Percentiles rank a stretch among this genome's conserved stretches.
These are phyloP conservation scores for Ectemnius lituratus DNA, from an alignment of 2,888 invertebrate genomes.

Conservation along the genomic window DNA sequence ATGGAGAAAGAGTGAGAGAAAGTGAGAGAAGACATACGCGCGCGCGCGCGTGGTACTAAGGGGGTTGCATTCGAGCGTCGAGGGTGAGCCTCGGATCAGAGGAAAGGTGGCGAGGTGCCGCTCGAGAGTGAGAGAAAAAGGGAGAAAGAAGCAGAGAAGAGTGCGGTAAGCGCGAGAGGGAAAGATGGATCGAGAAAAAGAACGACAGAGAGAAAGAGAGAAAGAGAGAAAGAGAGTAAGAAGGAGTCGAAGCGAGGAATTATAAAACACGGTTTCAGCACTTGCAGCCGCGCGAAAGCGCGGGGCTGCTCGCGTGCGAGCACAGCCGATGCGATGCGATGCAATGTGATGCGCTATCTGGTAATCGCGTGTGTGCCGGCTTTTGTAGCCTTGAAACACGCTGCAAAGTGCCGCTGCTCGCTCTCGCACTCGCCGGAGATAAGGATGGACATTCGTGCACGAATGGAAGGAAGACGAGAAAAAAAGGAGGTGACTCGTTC, in stretches of 20 bases:
- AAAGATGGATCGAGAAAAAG: not conserved
- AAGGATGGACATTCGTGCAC: constrained; percentile 63
- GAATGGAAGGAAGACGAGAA: constrained; percentile 36
- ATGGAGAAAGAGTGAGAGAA: not conserved
- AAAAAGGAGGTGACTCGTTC: constrained; percentile 10
- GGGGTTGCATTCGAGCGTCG: not conserved
- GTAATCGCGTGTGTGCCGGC: constrained; percentile 71
- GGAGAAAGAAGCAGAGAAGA: not conserved
- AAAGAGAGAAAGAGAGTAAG: no score
- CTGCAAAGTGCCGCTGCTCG: constrained; percentile 62
- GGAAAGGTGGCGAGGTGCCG: constrained; percentile 6
- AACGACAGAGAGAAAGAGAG: no score
- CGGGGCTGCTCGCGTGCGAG: constrained; percentile 61
- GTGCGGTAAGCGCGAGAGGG: not conserved
- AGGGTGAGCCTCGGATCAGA: not conserved
- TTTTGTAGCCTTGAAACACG: constrained; percentile 69
- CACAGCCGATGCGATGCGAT: constrained; percentile 32
- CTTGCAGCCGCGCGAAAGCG: constrained; percentile 35
- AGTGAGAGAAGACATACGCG: not conserved
- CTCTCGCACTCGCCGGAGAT: constrained; percentile 47
- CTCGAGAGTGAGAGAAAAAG: constrained; percentile 1
- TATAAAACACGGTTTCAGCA: constrained; percentile 29
- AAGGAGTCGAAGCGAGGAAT: not conserved
- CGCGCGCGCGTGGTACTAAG: not conserved
- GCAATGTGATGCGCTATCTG: constrained; percentile 46